Conservation (phyloP, 2,113 vertebrate genomes). For the Leptosomus discolor region DNA sequence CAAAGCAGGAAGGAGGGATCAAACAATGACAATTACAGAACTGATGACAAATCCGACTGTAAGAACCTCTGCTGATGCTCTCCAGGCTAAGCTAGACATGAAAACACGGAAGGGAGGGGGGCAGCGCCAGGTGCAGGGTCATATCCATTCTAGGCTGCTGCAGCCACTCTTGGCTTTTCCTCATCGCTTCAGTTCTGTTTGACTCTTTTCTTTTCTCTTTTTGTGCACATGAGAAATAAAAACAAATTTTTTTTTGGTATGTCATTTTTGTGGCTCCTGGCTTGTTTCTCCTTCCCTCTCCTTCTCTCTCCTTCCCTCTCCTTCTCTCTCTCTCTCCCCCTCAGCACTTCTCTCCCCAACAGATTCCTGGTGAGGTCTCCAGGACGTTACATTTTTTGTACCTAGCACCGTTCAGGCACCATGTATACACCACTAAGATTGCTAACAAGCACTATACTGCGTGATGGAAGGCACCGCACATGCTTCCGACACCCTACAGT, state of each 20-base stretch:
- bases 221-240: conserved; percentile 90
- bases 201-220: conserved; percentile 74
- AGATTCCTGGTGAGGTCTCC: not conserved
- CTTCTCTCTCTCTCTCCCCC: not conserved
- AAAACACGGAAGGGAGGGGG: not conserved
- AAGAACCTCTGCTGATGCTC: not conserved
- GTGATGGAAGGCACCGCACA: not conserved
- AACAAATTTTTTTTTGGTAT: conserved; percentile 82
- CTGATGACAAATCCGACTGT: not conserved
- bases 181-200: conserved; percentile 82
- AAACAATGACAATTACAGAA: not conserved
- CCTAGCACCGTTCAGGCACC: not conserved
- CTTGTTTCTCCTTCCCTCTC: conserved; percentile 36
- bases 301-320: not conserved
- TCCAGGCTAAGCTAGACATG: not conserved
- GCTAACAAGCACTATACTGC: fast-evolving
- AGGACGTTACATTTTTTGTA: not conserved
- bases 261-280: conserved; percentile 71
- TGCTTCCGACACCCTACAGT: not conserved
- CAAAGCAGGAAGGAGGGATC: conserved; percentile 5
- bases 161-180: conserved; percentile 81
- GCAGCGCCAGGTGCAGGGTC: conserved; percentile 26
- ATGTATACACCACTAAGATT: not conserved
- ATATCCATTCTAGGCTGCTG: conserved; percentile 67
- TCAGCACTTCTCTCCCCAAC: not conserved